These are phyloP conservation scores for Abscondita cerata DNA, from an alignment of 2,888 invertebrate genomes.

Conservation along the genomic window DNA sequence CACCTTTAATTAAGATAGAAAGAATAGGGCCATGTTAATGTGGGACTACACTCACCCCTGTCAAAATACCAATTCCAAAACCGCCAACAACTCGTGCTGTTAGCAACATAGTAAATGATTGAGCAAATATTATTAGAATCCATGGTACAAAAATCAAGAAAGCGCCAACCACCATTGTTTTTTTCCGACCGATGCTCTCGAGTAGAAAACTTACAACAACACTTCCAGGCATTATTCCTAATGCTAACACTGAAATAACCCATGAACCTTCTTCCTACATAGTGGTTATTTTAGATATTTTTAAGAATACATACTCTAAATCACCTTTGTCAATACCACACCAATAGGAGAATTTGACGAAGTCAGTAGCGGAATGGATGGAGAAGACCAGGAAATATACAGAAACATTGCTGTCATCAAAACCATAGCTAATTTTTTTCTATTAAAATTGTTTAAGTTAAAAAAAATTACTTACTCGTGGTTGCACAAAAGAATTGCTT, in stretches of 20 bases:
- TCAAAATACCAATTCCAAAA: neutral
- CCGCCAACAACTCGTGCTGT: neutral
- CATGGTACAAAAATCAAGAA: neutral
- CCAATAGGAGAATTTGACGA: neutral
- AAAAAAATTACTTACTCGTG: no score
- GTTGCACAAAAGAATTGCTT: no score
- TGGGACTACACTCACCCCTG: neutral
- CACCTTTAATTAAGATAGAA: no score
- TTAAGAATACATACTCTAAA: neutral
- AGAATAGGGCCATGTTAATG: no score
- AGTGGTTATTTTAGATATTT: neutral
- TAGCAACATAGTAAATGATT: neutral
- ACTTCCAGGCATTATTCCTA: neutral
- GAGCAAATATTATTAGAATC: neutral
- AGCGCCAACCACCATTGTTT: neutral
- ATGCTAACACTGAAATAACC: no score
- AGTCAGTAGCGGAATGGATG: neutral
- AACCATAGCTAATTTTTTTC: no score
- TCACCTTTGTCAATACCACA: neutral
- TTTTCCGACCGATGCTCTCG: neutral
- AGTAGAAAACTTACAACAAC: neutral
- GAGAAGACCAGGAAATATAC: no score
- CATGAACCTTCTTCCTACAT: conserved; percentile 4
- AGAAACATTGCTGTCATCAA: no score
- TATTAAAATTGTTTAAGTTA: no score